Evolutionary conservation across 2,113 vertebrate genomes (phyloP).

Genomic region (Rhizomys pruinosus): DNA sequence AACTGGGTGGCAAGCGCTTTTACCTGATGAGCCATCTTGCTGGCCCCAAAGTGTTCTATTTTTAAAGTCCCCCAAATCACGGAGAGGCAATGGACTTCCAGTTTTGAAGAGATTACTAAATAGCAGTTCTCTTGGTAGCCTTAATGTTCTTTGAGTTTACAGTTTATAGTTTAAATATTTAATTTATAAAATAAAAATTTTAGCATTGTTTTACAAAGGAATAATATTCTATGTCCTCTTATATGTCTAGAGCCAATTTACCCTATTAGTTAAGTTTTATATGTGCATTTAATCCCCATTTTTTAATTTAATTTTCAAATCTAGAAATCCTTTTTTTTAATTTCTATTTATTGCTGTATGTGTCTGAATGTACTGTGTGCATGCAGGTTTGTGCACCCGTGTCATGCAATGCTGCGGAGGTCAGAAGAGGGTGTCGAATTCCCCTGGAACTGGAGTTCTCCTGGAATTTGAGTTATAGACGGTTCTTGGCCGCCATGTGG

Average conservation of each 20-base stretch:
- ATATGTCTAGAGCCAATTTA: background rate
- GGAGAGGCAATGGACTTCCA: background rate
- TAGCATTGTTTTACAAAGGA: background rate
- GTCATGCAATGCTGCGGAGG: no score
- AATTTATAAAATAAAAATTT: constrained; percentile 19
- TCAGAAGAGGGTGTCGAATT: no score
- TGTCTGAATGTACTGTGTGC: no score
- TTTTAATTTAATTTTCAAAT: constrained; percentile 4
- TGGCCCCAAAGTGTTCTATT: background rate
- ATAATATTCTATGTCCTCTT: background rate
- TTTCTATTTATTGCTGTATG: no score
- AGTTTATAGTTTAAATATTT: no score
- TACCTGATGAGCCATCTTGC: background rate
- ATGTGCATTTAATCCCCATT: background rate
- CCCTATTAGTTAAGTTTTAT: constrained; percentile 11
- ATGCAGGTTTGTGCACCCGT: no score
- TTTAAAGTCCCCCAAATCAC: background rate
- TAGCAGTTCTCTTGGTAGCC: background rate
- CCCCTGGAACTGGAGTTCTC: no score
- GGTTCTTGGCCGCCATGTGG: no score
- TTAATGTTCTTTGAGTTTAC: no score
- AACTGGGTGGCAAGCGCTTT: no score
- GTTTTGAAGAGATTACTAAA: constrained; percentile 37
- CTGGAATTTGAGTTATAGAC: no score
- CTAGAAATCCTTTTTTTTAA: no score